These are phyloP conservation scores for Gonatopus flavifemur DNA, from an alignment of 1,140 invertebrate genomes.

Conservation along the genomic window DNA sequence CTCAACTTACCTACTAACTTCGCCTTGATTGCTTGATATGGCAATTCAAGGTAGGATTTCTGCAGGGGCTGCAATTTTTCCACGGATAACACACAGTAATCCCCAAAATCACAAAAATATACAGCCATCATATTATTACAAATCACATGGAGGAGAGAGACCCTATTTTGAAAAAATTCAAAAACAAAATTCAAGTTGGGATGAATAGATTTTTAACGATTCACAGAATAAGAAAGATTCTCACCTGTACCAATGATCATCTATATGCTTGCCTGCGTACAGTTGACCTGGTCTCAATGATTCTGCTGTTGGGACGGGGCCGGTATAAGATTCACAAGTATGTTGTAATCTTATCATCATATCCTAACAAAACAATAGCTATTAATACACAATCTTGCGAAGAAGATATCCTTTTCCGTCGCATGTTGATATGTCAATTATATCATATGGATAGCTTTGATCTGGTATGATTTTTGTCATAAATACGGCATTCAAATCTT, in stretches of 20 bases:
- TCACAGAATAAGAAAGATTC: constrained; percentile 8
- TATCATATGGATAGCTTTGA: no score
- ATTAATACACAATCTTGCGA: no score
- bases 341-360: constrained; percentile 60
- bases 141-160: constrained; percentile 51
- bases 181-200: background rate
- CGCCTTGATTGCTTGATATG: constrained; percentile 63
- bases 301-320: constrained; percentile 37
- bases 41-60: constrained; percentile 54
- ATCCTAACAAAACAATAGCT: constrained; percentile 25
- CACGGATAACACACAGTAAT: constrained; percentile 49
- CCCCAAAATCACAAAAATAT: constrained; percentile 62
- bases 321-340: constrained; percentile 51
- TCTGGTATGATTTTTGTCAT: no score
- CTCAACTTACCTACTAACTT: constrained; percentile 56
- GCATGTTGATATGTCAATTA: no score
- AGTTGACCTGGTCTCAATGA: constrained; percentile 54
- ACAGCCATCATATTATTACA: constrained; percentile 53
- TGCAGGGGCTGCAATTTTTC: constrained; percentile 54
- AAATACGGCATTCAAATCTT: no score
- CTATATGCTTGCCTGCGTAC: constrained; percentile 60
- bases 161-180: constrained; percentile 38
- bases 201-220: constrained; percentile 1
- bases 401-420: no score
- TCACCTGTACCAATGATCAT: constrained; percentile 65